phyloP scores from a whole-genome alignment of 37 sponge, comb jelly and placozoan genomes.

The Haliclona indistincta region DNA sequence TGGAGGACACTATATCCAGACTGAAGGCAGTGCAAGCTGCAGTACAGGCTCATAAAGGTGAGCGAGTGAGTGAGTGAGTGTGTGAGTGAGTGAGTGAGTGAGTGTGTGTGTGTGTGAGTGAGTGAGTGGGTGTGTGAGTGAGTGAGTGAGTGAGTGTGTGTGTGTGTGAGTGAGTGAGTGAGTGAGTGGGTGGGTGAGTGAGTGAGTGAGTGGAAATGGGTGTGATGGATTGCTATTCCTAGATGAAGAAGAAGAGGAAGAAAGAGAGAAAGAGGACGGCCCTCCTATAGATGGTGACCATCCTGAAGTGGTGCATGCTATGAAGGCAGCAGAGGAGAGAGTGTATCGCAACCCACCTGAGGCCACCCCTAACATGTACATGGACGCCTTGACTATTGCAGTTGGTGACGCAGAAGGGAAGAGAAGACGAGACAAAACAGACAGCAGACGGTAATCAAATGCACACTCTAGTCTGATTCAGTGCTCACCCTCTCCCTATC shows the following conservation, averaged over 20 bases:
- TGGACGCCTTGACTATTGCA: constrained; percentile 58
- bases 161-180: no score
- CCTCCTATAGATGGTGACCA: constrained; percentile 49
- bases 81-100: background rate
- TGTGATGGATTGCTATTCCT: no score
- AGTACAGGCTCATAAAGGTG: constrained; percentile 30
- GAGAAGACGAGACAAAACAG: constrained; percentile 12
- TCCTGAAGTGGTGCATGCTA: constrained; percentile 74
- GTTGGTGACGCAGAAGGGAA: constrained; percentile 50
- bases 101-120: no score
- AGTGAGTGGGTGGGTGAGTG: no score
- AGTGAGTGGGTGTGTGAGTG: no score
- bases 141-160: no score
- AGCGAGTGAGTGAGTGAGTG: background rate
- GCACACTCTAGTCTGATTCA: no score
- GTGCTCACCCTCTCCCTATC: no score
- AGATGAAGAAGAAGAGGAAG: no score
- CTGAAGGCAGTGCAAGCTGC: constrained; percentile 32
- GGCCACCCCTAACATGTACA: constrained; percentile 69
- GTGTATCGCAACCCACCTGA: background rate
- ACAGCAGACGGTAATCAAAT: constrained; percentile 17
- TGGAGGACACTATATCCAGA: constrained; percentile 25
- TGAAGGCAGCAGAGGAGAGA: constrained; percentile 51
- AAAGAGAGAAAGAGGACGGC: no score
- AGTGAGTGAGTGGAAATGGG: no score